phyloP scores from a whole-genome alignment of 2,797 vertebrate genomes.

The Acomys russatus region DNA sequence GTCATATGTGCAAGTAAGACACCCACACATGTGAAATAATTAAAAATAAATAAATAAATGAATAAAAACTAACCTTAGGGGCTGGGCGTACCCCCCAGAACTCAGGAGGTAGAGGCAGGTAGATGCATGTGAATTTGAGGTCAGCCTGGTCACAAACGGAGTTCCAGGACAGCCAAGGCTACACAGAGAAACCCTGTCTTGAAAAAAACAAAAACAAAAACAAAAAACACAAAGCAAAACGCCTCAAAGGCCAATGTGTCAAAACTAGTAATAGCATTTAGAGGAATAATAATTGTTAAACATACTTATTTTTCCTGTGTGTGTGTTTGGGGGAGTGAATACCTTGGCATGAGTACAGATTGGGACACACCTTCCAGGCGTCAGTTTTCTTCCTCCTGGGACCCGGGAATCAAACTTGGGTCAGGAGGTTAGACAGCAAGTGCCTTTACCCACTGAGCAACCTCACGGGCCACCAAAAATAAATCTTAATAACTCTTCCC shows the following conservation, averaged over 20 bases:
- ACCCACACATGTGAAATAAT: neutral
- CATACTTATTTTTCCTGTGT: neutral
- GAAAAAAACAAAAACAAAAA: neutral
- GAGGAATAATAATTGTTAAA: neutral
- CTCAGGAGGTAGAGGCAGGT: too few species aligned
- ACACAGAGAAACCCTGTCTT: too few species aligned
- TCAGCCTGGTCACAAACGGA: too few species aligned
- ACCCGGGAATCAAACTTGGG: too few species aligned
- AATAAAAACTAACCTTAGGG: slow-evolving; percentile 3
- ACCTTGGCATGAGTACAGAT: too few species aligned
- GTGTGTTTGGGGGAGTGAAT: neutral
- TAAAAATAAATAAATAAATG: neutral
- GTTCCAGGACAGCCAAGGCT: too few species aligned
- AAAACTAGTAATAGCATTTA: neutral
- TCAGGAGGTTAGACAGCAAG: neutral
- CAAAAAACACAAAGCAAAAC: neutral
- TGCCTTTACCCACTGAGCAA: neutral
- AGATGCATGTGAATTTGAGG: too few species aligned
- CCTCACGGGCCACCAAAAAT: neutral
- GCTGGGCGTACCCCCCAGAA: too few species aligned
- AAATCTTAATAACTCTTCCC: neutral
- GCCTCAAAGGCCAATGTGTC: neutral
- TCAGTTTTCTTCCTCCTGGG: neutral
- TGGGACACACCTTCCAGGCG: neutral
- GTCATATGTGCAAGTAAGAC: neutral